Evolutionary conservation across 2,797 vertebrate species (phyloP), one percentile per base, ranked within the genome.

Genomic region (Pelodytes ibericus): DNA sequence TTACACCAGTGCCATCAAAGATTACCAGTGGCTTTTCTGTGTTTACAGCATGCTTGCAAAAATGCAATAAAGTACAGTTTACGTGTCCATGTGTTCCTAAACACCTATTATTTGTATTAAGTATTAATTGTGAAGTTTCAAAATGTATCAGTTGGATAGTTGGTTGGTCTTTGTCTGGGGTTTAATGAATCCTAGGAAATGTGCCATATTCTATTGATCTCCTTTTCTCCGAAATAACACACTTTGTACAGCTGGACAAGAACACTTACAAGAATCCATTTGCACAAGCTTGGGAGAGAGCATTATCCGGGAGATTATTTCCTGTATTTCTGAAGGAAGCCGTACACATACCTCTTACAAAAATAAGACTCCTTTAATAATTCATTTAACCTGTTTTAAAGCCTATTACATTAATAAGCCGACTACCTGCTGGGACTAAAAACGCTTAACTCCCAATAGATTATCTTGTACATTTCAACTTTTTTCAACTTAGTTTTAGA

Each of bases 61-160:
- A n/a, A n/a, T n/a, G n/a, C n/a, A n/a, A n/a, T n/a, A n/a, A n/a
- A n/a, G n/a, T n/a, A n/a, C n/a, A n/a, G n/a, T n/a, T n/a, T n/a
- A n/a, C n/a, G n/a, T n/a, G n/a, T n/a, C n/a, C n/a, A n/a, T n/a
- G n/a, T n/a, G n/a, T n/a, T n/a, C n/a, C n/a, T n/a, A n/a, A n/a
- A n/a, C 33, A 36, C n/a, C 41, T 22, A 41, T n/a, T 20, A 59
- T 74, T 33, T 67, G 58, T 74, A 51, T 67, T n/a, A n/a, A 56
- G 27, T 15, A 11, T 60, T 39, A 26, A 15, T 27, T 67, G 53
- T 67, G 47, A 41, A 4, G 8, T 67, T 58, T 24, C 33, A 47
- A 60, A 74, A 44, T 11, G 26, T 49, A 49, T 74, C 72, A 60
- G 63, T 53, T 67, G 33, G 72, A 67, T 31, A 36, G 33, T 47